Evolutionary conservation across 2,113 vertebrate genomes (phyloP).

Genomic region (Tamias sibiricus): DNA sequence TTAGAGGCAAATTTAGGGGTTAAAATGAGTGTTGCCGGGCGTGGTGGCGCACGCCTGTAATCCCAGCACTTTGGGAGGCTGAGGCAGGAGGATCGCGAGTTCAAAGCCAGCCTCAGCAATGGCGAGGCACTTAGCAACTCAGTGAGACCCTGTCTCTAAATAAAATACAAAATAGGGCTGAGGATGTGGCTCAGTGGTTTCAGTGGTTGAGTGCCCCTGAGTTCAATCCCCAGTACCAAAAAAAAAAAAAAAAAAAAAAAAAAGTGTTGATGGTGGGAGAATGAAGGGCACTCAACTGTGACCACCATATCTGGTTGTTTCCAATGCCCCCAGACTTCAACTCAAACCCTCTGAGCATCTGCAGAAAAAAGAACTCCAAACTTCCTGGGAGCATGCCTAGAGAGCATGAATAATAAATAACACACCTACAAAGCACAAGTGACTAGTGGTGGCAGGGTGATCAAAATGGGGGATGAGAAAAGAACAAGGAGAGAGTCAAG

Average conservation of each 20-base stretch:
- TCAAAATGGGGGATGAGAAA: background rate
- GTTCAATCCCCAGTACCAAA: too few relatives aligned
- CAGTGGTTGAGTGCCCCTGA: too few relatives aligned
- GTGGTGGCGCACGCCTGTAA: too few relatives aligned
- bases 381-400: background rate
- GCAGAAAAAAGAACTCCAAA: background rate
- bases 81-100: too few relatives aligned
- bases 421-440: background rate
- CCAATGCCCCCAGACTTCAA: background rate
- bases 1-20: background rate
- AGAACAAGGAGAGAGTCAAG: background rate
- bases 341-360: background rate
- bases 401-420: background rate
- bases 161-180: too few relatives aligned
- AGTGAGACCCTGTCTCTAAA: too few relatives aligned
- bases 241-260: too few relatives aligned
- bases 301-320: background rate
- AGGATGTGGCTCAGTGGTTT: too few relatives aligned
- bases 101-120: too few relatives aligned
- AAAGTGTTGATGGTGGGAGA: background rate
- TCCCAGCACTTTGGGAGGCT: too few relatives aligned
- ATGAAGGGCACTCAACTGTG: background rate
- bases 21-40: background rate
- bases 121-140: too few relatives aligned
- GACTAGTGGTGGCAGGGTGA: background rate